Evolutionary conservation across 2,888 invertebrate species (phyloP).

Genomic region (Metallyticus violacea): DNA sequence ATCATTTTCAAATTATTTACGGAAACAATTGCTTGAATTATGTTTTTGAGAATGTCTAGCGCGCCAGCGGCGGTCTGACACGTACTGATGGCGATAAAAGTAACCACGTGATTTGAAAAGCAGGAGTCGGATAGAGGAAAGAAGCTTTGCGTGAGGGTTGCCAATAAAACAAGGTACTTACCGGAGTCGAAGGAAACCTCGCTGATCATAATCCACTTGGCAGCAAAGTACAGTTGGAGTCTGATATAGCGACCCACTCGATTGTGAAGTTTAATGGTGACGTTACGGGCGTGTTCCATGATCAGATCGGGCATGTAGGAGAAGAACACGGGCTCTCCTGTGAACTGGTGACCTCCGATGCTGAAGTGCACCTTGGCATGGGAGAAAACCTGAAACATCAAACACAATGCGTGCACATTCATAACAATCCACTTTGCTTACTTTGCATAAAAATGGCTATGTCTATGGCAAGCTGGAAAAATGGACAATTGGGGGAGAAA

Average conservation of each 20-base stretch:
- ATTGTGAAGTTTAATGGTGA: slow-evolving; percentile 75
- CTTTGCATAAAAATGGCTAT: no score
- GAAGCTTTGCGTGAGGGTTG: background rate
- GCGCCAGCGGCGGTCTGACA: no score
- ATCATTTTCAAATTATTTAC: no score
- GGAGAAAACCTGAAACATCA: slow-evolving; percentile 64
- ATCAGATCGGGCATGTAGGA: slow-evolving; percentile 72
- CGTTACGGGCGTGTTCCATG: slow-evolving; percentile 75
- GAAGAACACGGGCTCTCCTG: slow-evolving; percentile 68
- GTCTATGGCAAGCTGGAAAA: no score
- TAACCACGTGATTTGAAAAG: no score
- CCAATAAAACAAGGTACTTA: slow-evolving; percentile 44
- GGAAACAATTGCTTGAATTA: no score
- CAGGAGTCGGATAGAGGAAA: no score
- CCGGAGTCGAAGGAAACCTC: slow-evolving; percentile 82
- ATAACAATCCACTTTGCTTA: no score
- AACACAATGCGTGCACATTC: no score
- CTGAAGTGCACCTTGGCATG: slow-evolving; percentile 75
- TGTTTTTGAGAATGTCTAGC: no score
- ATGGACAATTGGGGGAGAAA: no score
- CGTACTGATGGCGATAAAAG: no score
- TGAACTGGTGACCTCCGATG: slow-evolving; percentile 67
- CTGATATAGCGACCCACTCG: slow-evolving; percentile 72
- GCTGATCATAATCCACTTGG: slow-evolving; percentile 81
- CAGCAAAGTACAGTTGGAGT: slow-evolving; percentile 73